Evolutionary conservation across 2,888 invertebrate genomes (phyloP), one percentile per base, ranked within the genome.

Genomic region (Papilio protenor): DNA sequence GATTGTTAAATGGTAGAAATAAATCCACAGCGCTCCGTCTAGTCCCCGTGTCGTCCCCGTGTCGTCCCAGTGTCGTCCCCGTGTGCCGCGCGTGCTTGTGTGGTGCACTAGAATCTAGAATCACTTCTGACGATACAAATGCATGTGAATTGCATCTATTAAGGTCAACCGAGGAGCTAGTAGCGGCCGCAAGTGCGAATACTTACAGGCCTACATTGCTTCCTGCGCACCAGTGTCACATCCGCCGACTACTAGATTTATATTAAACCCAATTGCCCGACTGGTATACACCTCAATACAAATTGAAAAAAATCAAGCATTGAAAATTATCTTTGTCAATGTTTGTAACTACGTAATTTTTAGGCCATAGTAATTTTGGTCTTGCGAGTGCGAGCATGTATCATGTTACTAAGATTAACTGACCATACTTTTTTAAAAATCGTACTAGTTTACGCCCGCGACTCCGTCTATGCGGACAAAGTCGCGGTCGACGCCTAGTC

Each of bases 111-210:
- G 66, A 45, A 45, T 45, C 40, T 66, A 45, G 66, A 45, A 45
- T 45, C n/a, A 21, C n/a, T 12, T 18, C 12, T 45, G 12, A 18
- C 21, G 45, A 69, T 69, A 45, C 66, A 69, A 69, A 69, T 45
- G 45, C 66, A 69, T 21, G 45, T 69, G 66, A 69, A 45, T 69
- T 69, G 66, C 66, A 45, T 69, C 45, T 45, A 69, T 69, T 69
- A 45, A 69, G 66, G 66, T 69, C 66, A 69, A 12, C 2, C 66
- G 66, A 69, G 33, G 66, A 64, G 66, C 40, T 40, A 8, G n/a
- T 40, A 18, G 52, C 52, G 33, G 40, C 16, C 40, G 64, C 33
- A 66, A 66, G 40, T 45, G 66, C 66, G 45, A 69, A 69, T 69
- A 69, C 66, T 45, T n/a, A 45, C n/a, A 69, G 66, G 45, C 45